Percentiles rank a stretch among this genome's conserved stretches.
These are phyloP conservation scores for Solenodon paradoxus DNA, from an alignment of 2,113 vertebrate genomes.

Conservation along the genomic window DNA sequence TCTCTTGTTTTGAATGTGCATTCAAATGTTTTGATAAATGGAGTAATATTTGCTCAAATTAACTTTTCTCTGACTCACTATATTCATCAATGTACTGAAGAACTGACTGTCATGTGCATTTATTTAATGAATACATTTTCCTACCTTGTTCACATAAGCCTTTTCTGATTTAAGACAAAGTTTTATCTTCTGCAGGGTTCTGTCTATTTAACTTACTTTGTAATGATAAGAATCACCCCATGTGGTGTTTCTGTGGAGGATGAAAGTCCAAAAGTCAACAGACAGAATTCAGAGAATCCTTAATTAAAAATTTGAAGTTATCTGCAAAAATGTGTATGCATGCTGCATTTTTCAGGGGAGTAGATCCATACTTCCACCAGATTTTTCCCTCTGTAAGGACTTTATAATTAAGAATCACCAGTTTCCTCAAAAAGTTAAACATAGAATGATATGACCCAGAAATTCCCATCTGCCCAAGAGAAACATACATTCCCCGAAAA, in stretches of 20 bases:
- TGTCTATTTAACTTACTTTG: not conserved
- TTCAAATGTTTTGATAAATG: not conserved
- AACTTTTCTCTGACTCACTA: not conserved
- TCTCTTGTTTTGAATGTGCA: not conserved
- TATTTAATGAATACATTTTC: not conserved
- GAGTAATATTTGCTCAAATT: not conserved
- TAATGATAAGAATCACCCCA: not conserved
- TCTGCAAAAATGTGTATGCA: not conserved
- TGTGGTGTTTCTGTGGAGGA: not conserved
- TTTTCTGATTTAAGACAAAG: not conserved
- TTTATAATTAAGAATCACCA: not conserved
- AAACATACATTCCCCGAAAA: not conserved
- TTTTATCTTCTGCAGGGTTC: not conserved
- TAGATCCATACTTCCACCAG: not conserved
- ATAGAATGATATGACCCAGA: not conserved
- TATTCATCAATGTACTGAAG: not conserved
- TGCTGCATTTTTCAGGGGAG: not conserved
- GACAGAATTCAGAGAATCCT: not conserved
- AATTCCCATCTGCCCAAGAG: not conserved
- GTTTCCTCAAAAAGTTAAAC: conserved; percentile 3
- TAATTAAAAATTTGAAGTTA: not conserved
- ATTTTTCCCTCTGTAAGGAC: not conserved
- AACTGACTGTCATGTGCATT: not conserved
- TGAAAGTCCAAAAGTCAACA: not conserved
- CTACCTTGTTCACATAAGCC: not conserved